Evolutionary conservation across 1,140 invertebrate genomes (phyloP), one percentile per base, ranked within the genome.

Genomic region (Drosophila grimshawi): DNA sequence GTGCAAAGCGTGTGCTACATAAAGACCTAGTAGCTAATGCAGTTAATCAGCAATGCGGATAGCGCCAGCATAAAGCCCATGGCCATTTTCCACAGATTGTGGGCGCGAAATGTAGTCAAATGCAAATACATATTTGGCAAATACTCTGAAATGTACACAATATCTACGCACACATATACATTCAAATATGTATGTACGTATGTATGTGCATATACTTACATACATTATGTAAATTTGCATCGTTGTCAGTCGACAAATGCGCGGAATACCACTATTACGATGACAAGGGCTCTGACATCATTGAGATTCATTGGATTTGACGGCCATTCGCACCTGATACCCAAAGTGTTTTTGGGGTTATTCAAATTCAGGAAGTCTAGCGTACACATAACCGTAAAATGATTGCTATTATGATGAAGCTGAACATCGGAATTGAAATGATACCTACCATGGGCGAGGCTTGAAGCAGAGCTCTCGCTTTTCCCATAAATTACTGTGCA

Each of bases 271-370:
- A 6, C 37, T 43, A n/a, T 4, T 8, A 43, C n/a, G 39, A 43
- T 53, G 49, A 76, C 78, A 86, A 65, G 66, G 80, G 61, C 76
- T 64, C 51, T 68, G 77, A 77, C 74, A 81, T 85, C 81, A 86
- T 85, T 85, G 78, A 78, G 81, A 85, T 85, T 85, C 81, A 85
- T 85, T 86, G 81, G 78, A 85, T 86, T 85, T 85, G 78, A 73
- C 76, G 81, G 69, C 78, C 78, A 78, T 86, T 85, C 82, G 78
- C 81, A 85, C 81, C 81, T 85, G 81, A 85, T 86, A 69, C 81
- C 53, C 68, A 85, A 86, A 78, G 73, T 74, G 81, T 80, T 85
- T 85, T 80, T 80, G 70, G 56, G 74, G 74, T 70, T 86, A 81
- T 85, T 81, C 74, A 85, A 85, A 85, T 85, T 74, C 81, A 61